Percentiles rank a stretch among this genome's conserved stretches.
phyloP scores from a whole-genome alignment of 1,140 invertebrate species.

The Pinna nobilis region DNA sequence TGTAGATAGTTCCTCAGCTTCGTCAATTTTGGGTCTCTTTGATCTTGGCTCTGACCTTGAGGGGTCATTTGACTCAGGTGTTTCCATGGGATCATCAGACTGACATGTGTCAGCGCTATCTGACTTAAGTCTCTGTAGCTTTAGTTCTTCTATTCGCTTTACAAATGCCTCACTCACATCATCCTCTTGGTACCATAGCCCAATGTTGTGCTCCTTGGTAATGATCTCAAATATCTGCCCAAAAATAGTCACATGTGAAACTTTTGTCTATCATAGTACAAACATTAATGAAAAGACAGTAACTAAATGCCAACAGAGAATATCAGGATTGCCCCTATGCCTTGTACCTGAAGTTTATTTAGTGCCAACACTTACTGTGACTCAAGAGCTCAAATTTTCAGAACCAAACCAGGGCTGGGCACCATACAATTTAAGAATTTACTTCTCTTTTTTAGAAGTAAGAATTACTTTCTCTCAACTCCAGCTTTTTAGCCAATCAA shows the following conservation, averaged over 20 bases:
- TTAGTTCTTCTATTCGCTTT: conserved; percentile 30
- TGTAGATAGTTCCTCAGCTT: background rate
- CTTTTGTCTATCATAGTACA: background rate
- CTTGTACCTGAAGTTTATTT: too few species aligned
- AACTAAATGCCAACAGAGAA: background rate
- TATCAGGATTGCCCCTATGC: too few species aligned
- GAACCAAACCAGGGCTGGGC: background rate
- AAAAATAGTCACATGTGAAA: background rate
- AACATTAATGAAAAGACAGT: background rate
- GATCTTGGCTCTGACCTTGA: background rate
- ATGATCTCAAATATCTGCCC: conserved; percentile 44
- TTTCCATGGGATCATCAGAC: background rate
- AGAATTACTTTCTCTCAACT: too few species aligned
- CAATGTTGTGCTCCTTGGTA: conserved; percentile 50
- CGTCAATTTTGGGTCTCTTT: background rate
- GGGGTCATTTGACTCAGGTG: background rate
- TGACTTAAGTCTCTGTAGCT: conserved; percentile 3
- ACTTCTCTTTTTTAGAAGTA: too few species aligned
- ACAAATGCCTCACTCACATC: conserved; percentile 21
- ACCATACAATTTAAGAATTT: background rate
- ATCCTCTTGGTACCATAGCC: conserved; percentile 42
- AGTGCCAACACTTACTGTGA: too few species aligned
- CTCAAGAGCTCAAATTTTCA: too few species aligned
- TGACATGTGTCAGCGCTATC: background rate
- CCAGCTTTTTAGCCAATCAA: too few species aligned